Conservation (phyloP, 37 sponge, comb jelly and placozoan species). For the Hormiphora californensis region DNA sequence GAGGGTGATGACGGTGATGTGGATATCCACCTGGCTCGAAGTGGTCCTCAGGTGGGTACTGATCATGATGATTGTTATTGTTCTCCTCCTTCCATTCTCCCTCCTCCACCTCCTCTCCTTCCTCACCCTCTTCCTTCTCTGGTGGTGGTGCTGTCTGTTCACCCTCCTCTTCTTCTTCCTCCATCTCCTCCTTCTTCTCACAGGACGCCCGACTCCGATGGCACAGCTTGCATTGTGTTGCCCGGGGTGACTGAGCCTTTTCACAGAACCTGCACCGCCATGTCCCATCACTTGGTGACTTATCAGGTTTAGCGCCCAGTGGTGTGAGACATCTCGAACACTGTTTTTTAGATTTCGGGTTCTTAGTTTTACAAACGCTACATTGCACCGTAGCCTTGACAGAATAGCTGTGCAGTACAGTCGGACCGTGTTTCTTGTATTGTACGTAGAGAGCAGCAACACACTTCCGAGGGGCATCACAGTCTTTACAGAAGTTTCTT, state of each 20-base stretch:
- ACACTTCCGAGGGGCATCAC: constrained; percentile 41
- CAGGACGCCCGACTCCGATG: background rate
- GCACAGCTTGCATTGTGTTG: constrained; percentile 28
- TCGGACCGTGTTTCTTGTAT: constrained; percentile 25
- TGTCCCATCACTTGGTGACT: background rate
- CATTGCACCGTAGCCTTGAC: background rate
- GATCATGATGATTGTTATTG: background rate
- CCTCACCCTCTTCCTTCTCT: background rate
- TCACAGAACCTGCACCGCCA: constrained; percentile 37
- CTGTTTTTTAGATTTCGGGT: background rate
- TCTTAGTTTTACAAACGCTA: constrained; percentile 16
- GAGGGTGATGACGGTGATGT: too few species aligned
- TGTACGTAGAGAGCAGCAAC: constrained; percentile 40
- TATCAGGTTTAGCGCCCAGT: background rate
- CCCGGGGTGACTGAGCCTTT: background rate
- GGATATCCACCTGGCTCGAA: too few species aligned
- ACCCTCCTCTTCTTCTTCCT: background rate
- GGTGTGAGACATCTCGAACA: constrained; percentile 9
- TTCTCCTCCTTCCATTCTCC: background rate
- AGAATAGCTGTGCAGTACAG: background rate
- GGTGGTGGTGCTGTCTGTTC: background rate
- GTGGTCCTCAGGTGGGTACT: background rate
- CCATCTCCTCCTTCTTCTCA: background rate
- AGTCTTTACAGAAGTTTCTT: constrained; percentile 45
- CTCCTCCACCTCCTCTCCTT: background rate